A percentile compares a stretch with the other conserved stretches of the same genome.
Conservation (phyloP, 2,797 vertebrate species). For the Oophaga sylvatica region DNA sequence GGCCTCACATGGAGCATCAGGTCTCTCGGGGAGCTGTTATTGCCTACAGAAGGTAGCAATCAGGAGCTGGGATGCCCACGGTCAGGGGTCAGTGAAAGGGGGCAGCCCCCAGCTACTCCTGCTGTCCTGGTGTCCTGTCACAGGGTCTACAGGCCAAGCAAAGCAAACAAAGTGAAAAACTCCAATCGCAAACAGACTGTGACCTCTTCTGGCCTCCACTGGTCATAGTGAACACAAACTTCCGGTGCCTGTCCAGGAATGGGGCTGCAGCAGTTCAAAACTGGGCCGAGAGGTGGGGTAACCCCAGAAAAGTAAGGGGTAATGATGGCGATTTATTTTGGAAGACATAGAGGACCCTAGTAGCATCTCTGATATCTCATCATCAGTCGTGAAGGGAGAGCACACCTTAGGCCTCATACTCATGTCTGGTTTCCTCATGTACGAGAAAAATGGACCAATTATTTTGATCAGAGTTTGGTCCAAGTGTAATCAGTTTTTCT, state of each 20-base stretch:
- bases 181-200: slow-evolving; percentile 69
- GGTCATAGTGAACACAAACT: slow-evolving; percentile 52
- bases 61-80: slow-evolving; percentile 67
- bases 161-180: slow-evolving; percentile 70
- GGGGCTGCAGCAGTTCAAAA: background rate
- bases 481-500: too few species aligned
- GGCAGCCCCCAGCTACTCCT: slow-evolving; percentile 70
- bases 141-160: slow-evolving; percentile 70
- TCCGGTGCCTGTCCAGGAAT: slow-evolving; percentile 49
- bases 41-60: slow-evolving; percentile 79
- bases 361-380: background rate
- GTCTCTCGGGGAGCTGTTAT: slow-evolving; percentile 60
- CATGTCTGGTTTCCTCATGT: background rate
- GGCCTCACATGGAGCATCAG: slow-evolving; percentile 39
- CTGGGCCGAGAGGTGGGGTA: background rate
- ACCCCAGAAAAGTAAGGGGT: slow-evolving; percentile 30
- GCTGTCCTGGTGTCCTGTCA: slow-evolving; percentile 68
- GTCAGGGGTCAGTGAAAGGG: slow-evolving; percentile 72
- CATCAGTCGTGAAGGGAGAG: background rate
- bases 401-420: background rate
- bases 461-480: too few species aligned
- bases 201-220: slow-evolving; percentile 69
- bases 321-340: slow-evolving; percentile 8
- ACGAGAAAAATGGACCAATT: too few species aligned
- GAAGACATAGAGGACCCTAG: slow-evolving; percentile 29